Evolutionary conservation across 2,113 vertebrate genomes (phyloP), one percentile per base, ranked within the genome.

Genomic region (Coreoperca whiteheadi): DNA sequence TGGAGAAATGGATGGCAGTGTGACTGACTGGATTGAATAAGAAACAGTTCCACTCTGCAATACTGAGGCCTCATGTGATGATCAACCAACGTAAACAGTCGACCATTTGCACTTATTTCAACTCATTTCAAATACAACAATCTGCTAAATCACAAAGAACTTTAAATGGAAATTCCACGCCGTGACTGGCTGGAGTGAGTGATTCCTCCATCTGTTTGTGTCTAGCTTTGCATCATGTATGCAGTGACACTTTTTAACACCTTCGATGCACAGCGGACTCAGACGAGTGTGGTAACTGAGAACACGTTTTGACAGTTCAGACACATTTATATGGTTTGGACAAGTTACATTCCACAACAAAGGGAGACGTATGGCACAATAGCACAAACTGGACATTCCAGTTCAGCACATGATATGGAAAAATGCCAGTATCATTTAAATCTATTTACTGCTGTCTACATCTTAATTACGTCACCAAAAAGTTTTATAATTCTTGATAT

Each of bases 1-100:
- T 79, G 71, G 79, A 71, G 76, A 74, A 79, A 85, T 72, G 74
- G 85, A 82, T 72, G 83, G 77, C 76, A 25, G 70, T 87, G 84
- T 90, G 88, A 89, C 92, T 68, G 86, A 87, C 84, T 51, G 74
- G 81, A 90, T 74, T 82, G 69, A 89, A 90, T 89, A 83, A 87
- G 83, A 92, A 86, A 79, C 64, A 12, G 84, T 86, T 89, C 61
- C 77, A 79, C 57, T 81, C 74, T 9, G 65, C 56, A 67, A 61
- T n/a, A 70, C 71, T 83, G 30, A 41, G 39, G 53, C 76, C 69
- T 60, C 61, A 28, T 80, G 73, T 80, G 75, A 86, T 34, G 50
- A 83, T 80, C 71, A 66, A 60, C 28, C 14, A 41, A 68, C 25
- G 32, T 77, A 76, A 82, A 86, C 54, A 65, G 67, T 68, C 37